Conservation (phyloP, 2,888 invertebrate species). For the Aradus depressus region DNA sequence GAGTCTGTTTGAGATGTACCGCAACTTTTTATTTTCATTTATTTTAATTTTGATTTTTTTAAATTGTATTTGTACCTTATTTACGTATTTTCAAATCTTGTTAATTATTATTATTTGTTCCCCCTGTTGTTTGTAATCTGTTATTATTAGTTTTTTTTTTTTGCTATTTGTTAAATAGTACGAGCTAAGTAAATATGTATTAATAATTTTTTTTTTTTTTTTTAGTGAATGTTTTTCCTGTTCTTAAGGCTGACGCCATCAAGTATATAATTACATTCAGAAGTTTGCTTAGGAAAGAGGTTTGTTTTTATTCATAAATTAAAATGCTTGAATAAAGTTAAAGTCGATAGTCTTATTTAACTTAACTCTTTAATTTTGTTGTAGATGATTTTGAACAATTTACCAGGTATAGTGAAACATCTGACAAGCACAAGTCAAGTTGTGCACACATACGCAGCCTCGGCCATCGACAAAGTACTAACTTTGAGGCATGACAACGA, state of each 20-base stretch:
- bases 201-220: conserved; percentile 31
- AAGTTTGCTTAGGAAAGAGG: conserved; percentile 66
- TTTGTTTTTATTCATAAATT: not conserved
- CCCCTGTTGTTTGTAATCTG: too few species aligned
- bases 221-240: conserved; percentile 75
- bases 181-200: too few species aligned
- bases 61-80: too few species aligned
- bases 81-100: too few species aligned
- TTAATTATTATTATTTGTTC: too few species aligned
- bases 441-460: conserved; percentile 86
- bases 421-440: conserved; percentile 68
- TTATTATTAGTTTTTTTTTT: too few species aligned
- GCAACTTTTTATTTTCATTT: too few species aligned
- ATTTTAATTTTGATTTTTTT: too few species aligned
- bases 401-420: conserved; percentile 71
- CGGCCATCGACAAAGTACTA: conserved; percentile 77
- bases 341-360: not conserved
- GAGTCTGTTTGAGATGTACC: too few species aligned
- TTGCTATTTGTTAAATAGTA: too few species aligned
- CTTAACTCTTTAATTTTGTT: not conserved
- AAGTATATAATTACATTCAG: conserved; percentile 96
- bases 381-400: conserved; percentile 36
- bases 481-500: conserved; percentile 42
- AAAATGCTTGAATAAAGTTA: not conserved
- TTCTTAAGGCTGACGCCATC: conserved; percentile 90